Base-by-base conservation (phyloP, 2,888 invertebrate species). In the Mechanitis mazaeus region DNA sequence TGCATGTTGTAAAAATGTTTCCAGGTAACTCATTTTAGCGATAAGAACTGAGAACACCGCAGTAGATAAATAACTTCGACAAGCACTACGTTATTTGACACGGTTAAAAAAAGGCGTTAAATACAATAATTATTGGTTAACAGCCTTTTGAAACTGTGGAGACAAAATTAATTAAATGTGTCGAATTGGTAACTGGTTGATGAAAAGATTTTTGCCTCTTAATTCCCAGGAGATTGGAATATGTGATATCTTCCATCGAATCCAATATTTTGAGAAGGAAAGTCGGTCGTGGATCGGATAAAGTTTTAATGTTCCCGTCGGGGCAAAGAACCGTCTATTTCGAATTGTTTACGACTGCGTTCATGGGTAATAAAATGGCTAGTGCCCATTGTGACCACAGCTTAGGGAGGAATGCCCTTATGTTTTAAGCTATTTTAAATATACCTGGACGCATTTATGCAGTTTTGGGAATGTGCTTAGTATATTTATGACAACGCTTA, bases 261-360 rank as follows among this genome's bases (percentile, higher is more conserved):
- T 33, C 45, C 58, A 45, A 58, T 54, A 58, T 58, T 58, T 58
- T 58, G 54, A 45, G 47, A 54, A 61, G 20, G 60, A 63, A 58
- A 63, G 60, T 50, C 35, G 59, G 20, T 58, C 58, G 58, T 58
- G 53, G 12, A 55, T 60, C 58, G 56, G 64, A 63, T 64, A 61
- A 63, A 60, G 63, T 57, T 60, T 66, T 67, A 66, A 66, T 63
- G 61, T 69, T 62, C 65, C 55, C 47, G 58, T 56, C 67, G n/a
- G 63, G 58, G 60, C 65, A 57, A 65, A 60, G 62, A 73, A 58
- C 70, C 71, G 75, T 81, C 84, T 83, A 84, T 85, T 85, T 83
- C 74, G 78, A 84, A 83, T 80, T 80, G 79, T 83, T 84, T 83
- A 83, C 77, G 75, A 64, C 75, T 72, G 74, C 80, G 79, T 83